Evolutionary conservation across 2,113 vertebrate species (phyloP).

Genomic region (Anthoscopus minutus): DNA sequence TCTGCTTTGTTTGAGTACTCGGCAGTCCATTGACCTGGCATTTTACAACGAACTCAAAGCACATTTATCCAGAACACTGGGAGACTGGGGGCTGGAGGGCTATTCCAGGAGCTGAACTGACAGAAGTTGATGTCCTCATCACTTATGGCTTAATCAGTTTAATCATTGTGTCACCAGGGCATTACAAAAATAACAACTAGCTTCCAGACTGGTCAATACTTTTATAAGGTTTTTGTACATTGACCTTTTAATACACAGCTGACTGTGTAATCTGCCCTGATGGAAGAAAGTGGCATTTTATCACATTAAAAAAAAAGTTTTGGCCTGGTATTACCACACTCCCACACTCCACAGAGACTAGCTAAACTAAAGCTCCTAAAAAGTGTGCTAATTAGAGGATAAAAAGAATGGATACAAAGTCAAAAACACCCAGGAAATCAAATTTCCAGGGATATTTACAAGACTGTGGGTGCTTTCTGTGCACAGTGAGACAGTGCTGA

Average conservation of each 20-base stretch:
- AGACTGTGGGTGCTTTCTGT: neutral
- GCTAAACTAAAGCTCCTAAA: neutral
- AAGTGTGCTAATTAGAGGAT: neutral
- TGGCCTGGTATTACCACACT: neutral
- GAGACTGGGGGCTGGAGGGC: constrained; percentile 31
- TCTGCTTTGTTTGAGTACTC: constrained; percentile 70
- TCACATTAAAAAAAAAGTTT: neutral
- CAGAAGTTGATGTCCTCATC: constrained; percentile 1
- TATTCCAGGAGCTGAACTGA: constrained; percentile 64
- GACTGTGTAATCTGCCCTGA: neutral
- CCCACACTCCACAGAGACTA: neutral
- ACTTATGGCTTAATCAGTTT: constrained; percentile 27
- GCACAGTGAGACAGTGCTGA: neutral
- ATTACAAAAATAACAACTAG: constrained; percentile 34
- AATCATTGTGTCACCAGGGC: constrained; percentile 4
- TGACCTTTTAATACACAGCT: constrained; percentile 11
- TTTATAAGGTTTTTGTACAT: neutral
- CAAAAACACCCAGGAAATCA: neutral
- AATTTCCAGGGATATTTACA: neutral
- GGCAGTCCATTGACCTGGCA: constrained; percentile 53
- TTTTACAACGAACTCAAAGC: constrained; percentile 68
- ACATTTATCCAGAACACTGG: constrained; percentile 71
- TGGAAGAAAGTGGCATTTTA: neutral
- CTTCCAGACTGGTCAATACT: neutral
- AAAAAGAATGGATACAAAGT: neutral